Conservation (phyloP, 2,113 vertebrate genomes). For the Crypturellus undulatus region DNA sequence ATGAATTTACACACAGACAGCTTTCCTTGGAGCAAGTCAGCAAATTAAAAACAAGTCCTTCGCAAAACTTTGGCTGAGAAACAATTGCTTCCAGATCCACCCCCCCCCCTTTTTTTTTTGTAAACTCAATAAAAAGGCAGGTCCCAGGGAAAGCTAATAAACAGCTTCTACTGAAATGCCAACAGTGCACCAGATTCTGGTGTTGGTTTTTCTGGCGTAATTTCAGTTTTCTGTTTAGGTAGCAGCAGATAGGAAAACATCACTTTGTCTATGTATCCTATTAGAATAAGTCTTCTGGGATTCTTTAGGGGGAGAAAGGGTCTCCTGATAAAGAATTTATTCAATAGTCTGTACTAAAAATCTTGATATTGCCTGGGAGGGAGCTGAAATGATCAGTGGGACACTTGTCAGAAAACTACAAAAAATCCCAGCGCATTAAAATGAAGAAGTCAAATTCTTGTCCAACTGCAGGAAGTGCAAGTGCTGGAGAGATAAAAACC, state of each 20-base stretch:
- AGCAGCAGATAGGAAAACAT: neutral
- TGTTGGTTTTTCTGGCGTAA: neutral
- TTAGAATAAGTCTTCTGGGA: constrained; percentile 26
- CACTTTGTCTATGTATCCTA: neutral
- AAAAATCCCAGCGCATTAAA: neutral
- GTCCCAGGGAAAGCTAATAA: neutral
- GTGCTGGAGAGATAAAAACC: neutral
- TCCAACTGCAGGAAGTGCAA: neutral
- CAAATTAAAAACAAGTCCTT: constrained; percentile 14
- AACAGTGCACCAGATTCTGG: neutral
- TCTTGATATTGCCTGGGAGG: neutral
- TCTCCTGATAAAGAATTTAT: neutral
- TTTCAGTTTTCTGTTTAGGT: neutral
- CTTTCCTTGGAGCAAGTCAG: constrained; percentile 53
- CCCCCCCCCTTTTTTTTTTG: neutral
- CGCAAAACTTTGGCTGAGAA: constrained; percentile 39
- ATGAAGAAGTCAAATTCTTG: neutral
- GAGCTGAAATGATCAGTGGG: neutral
- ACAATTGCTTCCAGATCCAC: constrained; percentile 46
- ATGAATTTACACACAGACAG: constrained; percentile 20
- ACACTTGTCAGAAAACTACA: constrained; percentile 1
- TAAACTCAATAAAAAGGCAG: neutral
- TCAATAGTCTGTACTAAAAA: neutral
- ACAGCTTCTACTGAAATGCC: neutral
- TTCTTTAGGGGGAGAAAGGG: constrained; percentile 3